phyloP scores from a whole-genome alignment of 1,140 invertebrate genomes.

The Magallana gigas region DNA sequence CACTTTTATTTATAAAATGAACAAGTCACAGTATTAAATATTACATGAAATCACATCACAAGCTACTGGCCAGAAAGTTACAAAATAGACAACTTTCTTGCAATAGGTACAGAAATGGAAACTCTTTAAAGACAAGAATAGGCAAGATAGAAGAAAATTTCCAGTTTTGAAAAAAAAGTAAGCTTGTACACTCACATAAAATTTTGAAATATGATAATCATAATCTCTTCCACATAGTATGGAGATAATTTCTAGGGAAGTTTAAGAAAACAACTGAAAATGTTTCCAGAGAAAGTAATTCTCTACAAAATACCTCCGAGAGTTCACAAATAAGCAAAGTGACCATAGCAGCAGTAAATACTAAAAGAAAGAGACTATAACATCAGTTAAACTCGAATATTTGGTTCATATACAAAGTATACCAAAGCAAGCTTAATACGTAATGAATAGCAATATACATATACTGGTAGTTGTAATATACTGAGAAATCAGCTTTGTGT shows the following conservation, averaged over 20 bases:
- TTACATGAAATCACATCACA: constrained; percentile 26
- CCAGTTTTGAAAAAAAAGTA: neutral
- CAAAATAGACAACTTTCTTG: constrained; percentile 12
- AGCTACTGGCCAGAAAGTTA: constrained; percentile 11
- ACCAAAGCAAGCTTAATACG: neutral
- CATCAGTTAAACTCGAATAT: neutral
- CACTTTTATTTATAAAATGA: constrained; percentile 34
- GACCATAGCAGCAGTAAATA: constrained; percentile 9
- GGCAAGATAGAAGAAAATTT: neutral
- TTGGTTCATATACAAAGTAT: neutral
- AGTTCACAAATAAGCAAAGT: neutral
- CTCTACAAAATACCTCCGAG: constrained; percentile 19
- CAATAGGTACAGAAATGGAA: neutral
- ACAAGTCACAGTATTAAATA: constrained; percentile 16
- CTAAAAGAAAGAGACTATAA: constrained; percentile 38
- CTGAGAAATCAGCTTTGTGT: neutral
- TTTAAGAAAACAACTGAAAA: neutral
- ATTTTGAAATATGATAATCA: constrained; percentile 4
- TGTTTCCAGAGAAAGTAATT: neutral
- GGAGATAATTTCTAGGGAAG: constrained; percentile 28
- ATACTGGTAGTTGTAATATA: neutral
- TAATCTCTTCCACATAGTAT: constrained; percentile 32
- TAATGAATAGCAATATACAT: neutral
- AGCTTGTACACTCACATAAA: constrained; percentile 22
- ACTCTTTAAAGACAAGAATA: neutral